Conservation (phyloP, 2,888 invertebrate species). For the Stramonita haemastoma region DNA sequence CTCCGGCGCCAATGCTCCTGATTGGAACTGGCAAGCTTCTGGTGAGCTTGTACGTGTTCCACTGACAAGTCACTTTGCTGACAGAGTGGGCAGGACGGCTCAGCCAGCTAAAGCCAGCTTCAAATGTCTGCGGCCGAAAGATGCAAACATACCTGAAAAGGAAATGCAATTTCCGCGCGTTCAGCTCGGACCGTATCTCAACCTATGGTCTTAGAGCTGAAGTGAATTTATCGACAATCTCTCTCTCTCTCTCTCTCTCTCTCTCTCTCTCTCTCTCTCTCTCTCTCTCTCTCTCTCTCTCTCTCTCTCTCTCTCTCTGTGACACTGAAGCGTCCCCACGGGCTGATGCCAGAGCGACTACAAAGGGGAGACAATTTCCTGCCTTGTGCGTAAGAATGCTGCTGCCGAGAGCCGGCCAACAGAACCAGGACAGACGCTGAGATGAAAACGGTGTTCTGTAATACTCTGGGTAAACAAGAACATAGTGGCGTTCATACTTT, state of each 20-base stretch:
- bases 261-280: background rate
- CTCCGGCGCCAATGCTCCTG: background rate
- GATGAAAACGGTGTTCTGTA: constrained; percentile 37
- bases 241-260: constrained; percentile 23
- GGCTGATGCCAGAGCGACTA: constrained; percentile 39
- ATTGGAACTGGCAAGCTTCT: constrained; percentile 17
- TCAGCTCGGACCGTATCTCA: constrained; percentile 27
- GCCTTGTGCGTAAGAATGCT: constrained; percentile 37
- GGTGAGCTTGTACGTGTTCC: constrained; percentile 8
- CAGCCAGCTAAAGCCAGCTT: background rate
- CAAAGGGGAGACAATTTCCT: constrained; percentile 44
- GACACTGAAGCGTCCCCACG: constrained; percentile 34
- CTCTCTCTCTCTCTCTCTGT: background rate
- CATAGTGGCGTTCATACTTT: background rate
- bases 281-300: background rate
- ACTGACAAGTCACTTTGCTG: constrained; percentile 20
- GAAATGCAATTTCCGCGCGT: constrained; percentile 35
- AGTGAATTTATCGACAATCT: constrained; percentile 14
- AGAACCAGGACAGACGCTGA: constrained; percentile 25
- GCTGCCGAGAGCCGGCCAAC: constrained; percentile 37
- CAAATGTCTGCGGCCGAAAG: constrained; percentile 30
- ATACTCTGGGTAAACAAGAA: constrained; percentile 37
- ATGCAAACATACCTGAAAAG: constrained; percentile 34
- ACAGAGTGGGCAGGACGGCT: constrained; percentile 2
- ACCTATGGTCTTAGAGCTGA: background rate